Conservation (phyloP, 2,797 vertebrate genomes). For the Chiloscyllium punctatum region DNA sequence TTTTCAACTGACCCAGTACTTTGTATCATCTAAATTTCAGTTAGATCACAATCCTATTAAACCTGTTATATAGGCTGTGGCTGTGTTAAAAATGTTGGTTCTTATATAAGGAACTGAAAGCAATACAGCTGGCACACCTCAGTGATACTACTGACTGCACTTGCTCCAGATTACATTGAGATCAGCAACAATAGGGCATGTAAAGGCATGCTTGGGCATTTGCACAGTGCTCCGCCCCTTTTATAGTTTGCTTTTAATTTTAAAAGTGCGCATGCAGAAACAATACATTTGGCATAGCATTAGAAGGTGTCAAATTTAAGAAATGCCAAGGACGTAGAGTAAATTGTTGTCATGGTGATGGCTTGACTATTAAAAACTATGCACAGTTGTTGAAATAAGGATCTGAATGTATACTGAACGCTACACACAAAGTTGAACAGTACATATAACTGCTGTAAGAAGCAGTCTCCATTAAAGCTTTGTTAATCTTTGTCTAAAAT, state of each 20-base stretch:
- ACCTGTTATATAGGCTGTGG: not conserved
- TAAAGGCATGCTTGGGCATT: not conserved
- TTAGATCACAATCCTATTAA: not conserved
- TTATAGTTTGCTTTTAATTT: not conserved
- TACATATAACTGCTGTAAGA: too few species aligned
- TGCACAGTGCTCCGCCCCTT: not conserved
- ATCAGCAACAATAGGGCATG: not conserved
- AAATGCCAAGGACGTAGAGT: not conserved
- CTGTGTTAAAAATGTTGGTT: not conserved
- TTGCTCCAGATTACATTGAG: not conserved
- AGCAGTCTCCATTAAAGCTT: too few species aligned
- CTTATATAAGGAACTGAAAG: not conserved
- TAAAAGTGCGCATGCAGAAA: not conserved
- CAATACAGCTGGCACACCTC: not conserved
- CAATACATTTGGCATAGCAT: not conserved
- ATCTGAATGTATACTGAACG: too few species aligned
- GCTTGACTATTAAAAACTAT: too few species aligned
- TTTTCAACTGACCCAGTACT: not conserved
- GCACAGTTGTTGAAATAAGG: too few species aligned
- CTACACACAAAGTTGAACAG: too few species aligned
- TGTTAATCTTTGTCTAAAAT: too few species aligned
- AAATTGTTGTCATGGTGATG: not conserved
- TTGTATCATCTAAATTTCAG: not conserved
- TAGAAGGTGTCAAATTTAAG: not conserved
- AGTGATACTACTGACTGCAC: not conserved